Percentiles rank a stretch among this genome's conserved stretches.
Conservation (phyloP, 2,888 invertebrate genomes). For the Sesia bembeciformis region DNA sequence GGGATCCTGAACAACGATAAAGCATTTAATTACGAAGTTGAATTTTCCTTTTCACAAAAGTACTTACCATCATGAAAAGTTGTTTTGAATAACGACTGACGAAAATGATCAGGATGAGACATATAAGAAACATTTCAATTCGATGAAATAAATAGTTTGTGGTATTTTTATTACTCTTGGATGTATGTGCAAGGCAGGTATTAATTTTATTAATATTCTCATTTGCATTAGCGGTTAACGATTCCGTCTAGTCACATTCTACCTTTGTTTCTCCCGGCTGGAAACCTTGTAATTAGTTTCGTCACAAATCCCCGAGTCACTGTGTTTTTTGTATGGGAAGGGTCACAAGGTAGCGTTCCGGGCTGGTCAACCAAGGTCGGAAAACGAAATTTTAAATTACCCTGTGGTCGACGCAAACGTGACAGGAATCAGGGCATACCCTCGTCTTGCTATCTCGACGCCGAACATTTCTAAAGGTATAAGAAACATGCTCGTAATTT, state of each 20-base stretch:
- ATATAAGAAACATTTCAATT: no score
- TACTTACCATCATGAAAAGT: conserved; percentile 1
- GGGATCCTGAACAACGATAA: conserved; percentile 26
- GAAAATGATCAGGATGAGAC: no score
- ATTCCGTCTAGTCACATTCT: neutral
- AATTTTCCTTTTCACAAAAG: neutral
- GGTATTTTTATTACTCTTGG: no score
- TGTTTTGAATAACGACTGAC: neutral
- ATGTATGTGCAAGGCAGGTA: no score
- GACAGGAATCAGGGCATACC: conserved; percentile 41
- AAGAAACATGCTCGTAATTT: conserved; percentile 44
- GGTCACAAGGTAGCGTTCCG: conserved; percentile 14
- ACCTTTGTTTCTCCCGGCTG: neutral
- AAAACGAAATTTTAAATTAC: conserved; percentile 42
- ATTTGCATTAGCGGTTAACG: no score
- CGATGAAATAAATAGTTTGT: no score
- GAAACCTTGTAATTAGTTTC: conserved; percentile 19
- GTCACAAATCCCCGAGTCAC: conserved; percentile 19
- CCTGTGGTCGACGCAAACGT: conserved; percentile 39
- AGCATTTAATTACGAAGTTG: conserved; percentile 18
- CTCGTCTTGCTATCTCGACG: conserved; percentile 26
- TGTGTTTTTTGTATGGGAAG: conserved; percentile 20
- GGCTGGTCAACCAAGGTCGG: conserved; percentile 21
- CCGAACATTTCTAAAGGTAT: conserved; percentile 22
- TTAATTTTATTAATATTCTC: no score